Percentiles rank a stretch among this genome's conserved stretches.
Conservation (phyloP, 2,797 vertebrate species). For the Melanotaenia maccullochi region DNA sequence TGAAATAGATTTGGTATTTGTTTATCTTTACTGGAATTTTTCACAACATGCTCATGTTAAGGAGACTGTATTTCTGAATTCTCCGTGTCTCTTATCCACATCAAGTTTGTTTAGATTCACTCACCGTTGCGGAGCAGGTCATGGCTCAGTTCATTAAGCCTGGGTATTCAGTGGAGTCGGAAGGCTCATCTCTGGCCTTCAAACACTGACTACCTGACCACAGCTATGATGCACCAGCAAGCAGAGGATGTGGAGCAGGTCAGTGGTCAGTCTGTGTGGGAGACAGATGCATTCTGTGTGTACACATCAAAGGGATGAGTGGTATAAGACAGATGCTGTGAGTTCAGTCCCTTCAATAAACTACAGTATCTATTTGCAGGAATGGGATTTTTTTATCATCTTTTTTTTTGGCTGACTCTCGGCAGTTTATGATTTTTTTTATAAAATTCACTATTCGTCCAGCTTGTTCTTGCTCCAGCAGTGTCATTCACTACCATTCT, state of each 20-base stretch:
- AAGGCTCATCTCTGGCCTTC: constrained; percentile 22
- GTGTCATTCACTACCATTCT: not conserved
- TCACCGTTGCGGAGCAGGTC: not conserved
- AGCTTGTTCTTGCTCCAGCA: not conserved
- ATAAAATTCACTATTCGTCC: not conserved
- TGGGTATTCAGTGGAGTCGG: not conserved
- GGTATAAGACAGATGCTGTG: constrained; percentile 30
- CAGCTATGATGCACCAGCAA: constrained; percentile 44
- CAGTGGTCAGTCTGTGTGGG: constrained; percentile 25
- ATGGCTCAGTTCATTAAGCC: constrained; percentile 25
- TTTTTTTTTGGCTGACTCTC: not conserved
- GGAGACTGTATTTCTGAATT: too few relatives aligned
- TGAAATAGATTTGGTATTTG: too few relatives aligned
- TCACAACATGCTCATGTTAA: too few relatives aligned
- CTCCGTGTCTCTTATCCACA: not conserved
- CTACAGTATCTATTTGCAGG: not conserved
- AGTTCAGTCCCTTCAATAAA: constrained; percentile 13
- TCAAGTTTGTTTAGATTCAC: not conserved
- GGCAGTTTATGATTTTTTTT: not conserved
- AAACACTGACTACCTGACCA: constrained; percentile 28
- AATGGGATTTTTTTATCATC: not conserved
- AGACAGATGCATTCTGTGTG: not conserved
- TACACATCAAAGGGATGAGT: constrained; percentile 28
- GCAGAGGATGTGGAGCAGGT: constrained; percentile 52
- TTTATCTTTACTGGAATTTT: too few relatives aligned